Percentiles rank a stretch among this genome's conserved stretches.
phyloP scores from a whole-genome alignment of 2,797 vertebrate genomes.

The Coccyzus lansbergi region DNA sequence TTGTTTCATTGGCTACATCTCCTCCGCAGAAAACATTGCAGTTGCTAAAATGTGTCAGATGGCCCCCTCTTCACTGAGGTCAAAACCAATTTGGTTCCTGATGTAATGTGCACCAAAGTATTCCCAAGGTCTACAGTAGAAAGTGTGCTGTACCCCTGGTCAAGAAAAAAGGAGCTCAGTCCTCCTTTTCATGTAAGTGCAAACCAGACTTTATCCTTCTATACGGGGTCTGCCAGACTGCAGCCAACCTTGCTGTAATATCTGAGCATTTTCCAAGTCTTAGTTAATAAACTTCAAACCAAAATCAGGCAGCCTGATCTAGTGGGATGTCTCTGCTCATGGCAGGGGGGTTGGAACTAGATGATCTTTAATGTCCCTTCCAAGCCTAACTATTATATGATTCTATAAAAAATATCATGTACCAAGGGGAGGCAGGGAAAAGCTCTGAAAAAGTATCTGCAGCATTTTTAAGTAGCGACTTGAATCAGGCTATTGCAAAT shows the following conservation, averaged over 20 bases:
- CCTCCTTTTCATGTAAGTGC: not conserved
- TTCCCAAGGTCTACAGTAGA: constrained; percentile 39
- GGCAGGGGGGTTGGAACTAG: no score
- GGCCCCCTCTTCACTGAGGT: constrained; percentile 50
- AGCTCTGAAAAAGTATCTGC: not conserved
- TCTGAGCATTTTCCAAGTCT: not conserved
- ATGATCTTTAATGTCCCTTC: no score
- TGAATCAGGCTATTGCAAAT: not conserved
- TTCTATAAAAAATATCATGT: not conserved
- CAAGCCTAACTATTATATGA: no score
- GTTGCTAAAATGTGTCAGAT: constrained; percentile 60
- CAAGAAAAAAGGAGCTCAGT: not conserved
- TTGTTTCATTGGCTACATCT: constrained; percentile 58
- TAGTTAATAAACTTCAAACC: not conserved
- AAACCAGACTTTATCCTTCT: not conserved
- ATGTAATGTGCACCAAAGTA: constrained; percentile 21
- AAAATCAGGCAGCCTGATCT: no score
- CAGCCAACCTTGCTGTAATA: not conserved
- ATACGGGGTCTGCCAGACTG: not conserved
- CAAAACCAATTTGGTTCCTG: constrained; percentile 53
- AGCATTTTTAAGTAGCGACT: not conserved
- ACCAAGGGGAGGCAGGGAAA: not conserved
- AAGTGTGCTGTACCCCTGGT: not conserved
- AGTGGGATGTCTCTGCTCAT: no score
- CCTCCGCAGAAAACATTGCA: constrained; percentile 41